Conservation (phyloP, 2,888 invertebrate genomes). For the Napeogenes inachia region DNA sequence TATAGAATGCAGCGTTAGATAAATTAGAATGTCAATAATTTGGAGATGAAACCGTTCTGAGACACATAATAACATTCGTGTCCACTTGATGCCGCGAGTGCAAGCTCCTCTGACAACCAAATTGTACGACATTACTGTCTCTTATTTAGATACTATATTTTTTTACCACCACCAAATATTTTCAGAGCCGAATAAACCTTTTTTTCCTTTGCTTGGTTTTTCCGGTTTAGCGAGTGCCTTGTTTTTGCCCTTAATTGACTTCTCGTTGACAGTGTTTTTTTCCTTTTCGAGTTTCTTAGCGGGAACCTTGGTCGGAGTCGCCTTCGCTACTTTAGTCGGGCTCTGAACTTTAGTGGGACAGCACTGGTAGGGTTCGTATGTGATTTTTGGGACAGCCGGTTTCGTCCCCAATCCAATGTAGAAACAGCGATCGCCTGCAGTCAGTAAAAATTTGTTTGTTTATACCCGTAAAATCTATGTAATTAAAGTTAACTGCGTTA, state of each 20-base stretch:
- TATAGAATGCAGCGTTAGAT: constrained; percentile 56
- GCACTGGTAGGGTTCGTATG: constrained; percentile 94
- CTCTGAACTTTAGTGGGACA: constrained; percentile 90
- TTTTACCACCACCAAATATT: constrained; percentile 89
- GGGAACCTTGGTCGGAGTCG: constrained; percentile 80
- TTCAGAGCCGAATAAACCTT: constrained; percentile 91
- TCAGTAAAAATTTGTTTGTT: constrained; percentile 90
- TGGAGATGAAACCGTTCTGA: constrained; percentile 47
- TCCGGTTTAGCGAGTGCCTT: constrained; percentile 76
- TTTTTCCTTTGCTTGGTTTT: constrained; percentile 81
- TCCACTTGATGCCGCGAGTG: constrained; percentile 66
- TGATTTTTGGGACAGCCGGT: constrained; percentile 84
- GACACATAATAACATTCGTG: constrained; percentile 59
- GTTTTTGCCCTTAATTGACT: constrained; percentile 66
- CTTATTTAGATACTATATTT: constrained; percentile 45
- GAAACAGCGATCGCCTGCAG: constrained; percentile 98
- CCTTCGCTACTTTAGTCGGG: constrained; percentile 88
- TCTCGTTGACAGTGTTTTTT: constrained; percentile 57
- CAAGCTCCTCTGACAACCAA: constrained; percentile 54
- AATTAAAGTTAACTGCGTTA: constrained; percentile 69
- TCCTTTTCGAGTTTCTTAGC: constrained; percentile 70
- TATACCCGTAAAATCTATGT: constrained; percentile 71
- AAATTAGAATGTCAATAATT: constrained; percentile 40
- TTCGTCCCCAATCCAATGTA: constrained; percentile 96
- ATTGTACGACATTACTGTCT: constrained; percentile 53